phyloP scores from a whole-genome alignment of 2,113 vertebrate genomes.

The Mustela lutreola region DNA sequence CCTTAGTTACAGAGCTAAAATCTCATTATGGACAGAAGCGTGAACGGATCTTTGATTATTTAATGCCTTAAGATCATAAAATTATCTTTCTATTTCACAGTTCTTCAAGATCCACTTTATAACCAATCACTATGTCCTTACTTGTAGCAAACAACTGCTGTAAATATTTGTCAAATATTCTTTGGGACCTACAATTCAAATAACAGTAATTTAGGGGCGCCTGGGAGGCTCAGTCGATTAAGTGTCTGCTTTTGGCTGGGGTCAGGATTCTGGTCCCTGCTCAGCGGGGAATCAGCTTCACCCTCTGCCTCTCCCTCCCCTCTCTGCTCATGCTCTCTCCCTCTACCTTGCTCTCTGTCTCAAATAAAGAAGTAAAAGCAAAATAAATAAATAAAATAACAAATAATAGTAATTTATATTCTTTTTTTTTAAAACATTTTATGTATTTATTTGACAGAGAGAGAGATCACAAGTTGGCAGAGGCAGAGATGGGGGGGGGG shows the following conservation, averaged over 20 bases:
- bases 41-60: not conserved
- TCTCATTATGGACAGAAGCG: not conserved
- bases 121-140: not conserved
- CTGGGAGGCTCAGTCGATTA: not conserved
- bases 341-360: not conserved
- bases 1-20: not conserved
- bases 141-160: not conserved
- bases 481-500: too few relatives aligned
- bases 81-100: not conserved
- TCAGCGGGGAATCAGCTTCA: not conserved
- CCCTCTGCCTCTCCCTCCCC: not conserved
- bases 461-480: too few relatives aligned
- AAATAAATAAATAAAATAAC: not conserved
- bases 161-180: not conserved
- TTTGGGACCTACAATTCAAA: not conserved
- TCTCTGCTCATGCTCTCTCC: not conserved
- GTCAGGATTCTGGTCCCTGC: not conserved
- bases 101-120: not conserved
- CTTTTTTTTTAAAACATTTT: too few relatives aligned
- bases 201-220: not conserved
- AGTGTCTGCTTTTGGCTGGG: not conserved
- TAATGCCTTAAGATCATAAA: not conserved
- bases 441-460: too few relatives aligned
- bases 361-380: not conserved
- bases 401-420: not conserved